Evolutionary conservation across 2,113 vertebrate species (phyloP).

Genomic region (Pluvianellus socialis): DNA sequence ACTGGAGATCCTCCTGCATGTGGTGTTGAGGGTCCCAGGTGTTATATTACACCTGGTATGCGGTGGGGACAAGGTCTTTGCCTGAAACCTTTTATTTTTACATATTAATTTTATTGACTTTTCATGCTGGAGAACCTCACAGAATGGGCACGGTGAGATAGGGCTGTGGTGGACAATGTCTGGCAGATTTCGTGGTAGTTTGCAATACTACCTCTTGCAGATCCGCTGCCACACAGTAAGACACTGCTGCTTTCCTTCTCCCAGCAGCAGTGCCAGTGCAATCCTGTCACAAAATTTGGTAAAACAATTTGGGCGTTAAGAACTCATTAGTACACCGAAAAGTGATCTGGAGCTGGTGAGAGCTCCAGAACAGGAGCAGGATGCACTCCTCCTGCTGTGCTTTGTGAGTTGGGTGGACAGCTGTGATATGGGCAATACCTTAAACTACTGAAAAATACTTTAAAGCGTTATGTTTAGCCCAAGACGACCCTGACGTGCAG

Average conservation of each 20-base stretch:
- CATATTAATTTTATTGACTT: not conserved
- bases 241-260: not conserved
- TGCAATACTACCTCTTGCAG: not conserved
- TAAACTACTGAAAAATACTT: not conserved
- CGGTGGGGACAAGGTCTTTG: not conserved
- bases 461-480: not conserved
- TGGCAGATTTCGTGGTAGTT: not conserved
- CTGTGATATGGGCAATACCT: not conserved
- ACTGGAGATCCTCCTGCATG: not conserved
- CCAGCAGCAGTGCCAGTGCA: not conserved
- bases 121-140: not conserved
- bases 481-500: not conserved
- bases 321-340: not conserved
- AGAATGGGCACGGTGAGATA: not conserved
- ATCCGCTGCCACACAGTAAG: accelerated
- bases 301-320: not conserved
- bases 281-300: not conserved
- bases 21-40: not conserved
- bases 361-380: not conserved
- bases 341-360: not conserved
- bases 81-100: not conserved
- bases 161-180: not conserved
- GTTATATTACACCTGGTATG: not conserved
- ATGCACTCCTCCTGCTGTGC: not conserved
- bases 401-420: not conserved